Evolutionary conservation across 1,140 invertebrate species (phyloP), one percentile per base, ranked within the genome.

Genomic region (Orius insidiosus): DNA sequence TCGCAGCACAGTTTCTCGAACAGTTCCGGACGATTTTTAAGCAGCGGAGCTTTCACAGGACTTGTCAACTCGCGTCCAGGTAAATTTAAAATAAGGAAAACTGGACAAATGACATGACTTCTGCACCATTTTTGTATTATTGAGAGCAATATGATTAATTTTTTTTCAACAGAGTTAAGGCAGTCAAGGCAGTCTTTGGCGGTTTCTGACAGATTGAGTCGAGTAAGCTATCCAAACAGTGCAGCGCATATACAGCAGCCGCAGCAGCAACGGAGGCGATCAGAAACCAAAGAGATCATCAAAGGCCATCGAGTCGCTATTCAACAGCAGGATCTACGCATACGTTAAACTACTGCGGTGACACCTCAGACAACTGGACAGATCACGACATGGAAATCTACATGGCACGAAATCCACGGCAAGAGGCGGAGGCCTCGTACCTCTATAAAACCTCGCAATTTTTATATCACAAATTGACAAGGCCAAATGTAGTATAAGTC

Each of bases 351-450:
- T 79, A 85, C 63, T 85, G 84, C 59, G 56, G 56, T 13, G 85
- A 89, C 57, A 86, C 80, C 56, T 79, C 80, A 33, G 81, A 89
- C 59, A 89, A 88, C 60, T 92, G 86, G 86, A 93, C 87, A 43
- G 88, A 93, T 62, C 85, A 92, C 60, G 87, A 92, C 59, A 87
- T 90, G 79, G 87, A 93, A 54, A 88, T 92, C 56, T 93, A 93
- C 63, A 87, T 89, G 75, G 79, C 85, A 45, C 72, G 86, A 55
- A 90, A 90, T 66, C 78, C 83, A 88, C 85, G 10, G 78, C 83
- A 35, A 73, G 85, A 56, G 31, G 31, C 24, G 80, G 80, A 55
- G 81, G 81, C 47, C 65, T 87, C 50, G 82, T 88, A 54, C 83
- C 83, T 11, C 46, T 54, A 32, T 54, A n/a, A n/a, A n/a, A n/a